Base-by-base conservation (phyloP, 1,140 invertebrate species). In the Panonychus citri region DNA sequence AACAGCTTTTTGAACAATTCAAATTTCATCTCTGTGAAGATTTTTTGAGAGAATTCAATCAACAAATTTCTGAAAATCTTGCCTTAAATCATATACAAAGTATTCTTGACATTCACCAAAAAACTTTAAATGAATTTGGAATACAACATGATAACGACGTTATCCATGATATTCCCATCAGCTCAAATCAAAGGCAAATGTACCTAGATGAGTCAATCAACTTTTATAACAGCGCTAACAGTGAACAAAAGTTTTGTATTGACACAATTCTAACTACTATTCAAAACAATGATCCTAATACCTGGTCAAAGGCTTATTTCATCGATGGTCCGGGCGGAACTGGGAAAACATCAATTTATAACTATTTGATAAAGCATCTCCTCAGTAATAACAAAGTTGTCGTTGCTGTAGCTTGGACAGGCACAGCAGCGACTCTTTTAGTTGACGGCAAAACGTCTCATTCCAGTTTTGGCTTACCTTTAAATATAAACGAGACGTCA, bases 381-480 rank as follows among this genome's bases (percentile, higher is more conserved):
- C 40, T 64, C 59, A 55, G 57, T 49, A 8, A 61, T 24, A 56
- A 61, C 25, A 55, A 65, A 25, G 75, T 17, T 5, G 15, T n/a
- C 17, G 4, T 21, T 12, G 4, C 17, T 5, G 42, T 43, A n/a
- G 42, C 42, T 12, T 43, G 17, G 15, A 43, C 42, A 12, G 42
- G 42, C 17, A 43, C 17, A 17, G 42, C 1, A 12, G 42, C 42
- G 4, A 43, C 5, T 43, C 42, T 43, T 21, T 21, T 43, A 5
- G 0, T 4, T 12, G 5, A 21, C 17, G 42, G 42, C 4, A 43
- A 17, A 43, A 43, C 42, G 17, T 7, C 42, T 5, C 42, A 43
- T 68, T 74, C 68, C 7, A 65, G 66, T 52, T 69, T 77, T 24
- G 74, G 73, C 63, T 57, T 74, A 21, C 66, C 69, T 37, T 57